Conservation (phyloP, 1,140 invertebrate genomes). For the Orussus abietinus region DNA sequence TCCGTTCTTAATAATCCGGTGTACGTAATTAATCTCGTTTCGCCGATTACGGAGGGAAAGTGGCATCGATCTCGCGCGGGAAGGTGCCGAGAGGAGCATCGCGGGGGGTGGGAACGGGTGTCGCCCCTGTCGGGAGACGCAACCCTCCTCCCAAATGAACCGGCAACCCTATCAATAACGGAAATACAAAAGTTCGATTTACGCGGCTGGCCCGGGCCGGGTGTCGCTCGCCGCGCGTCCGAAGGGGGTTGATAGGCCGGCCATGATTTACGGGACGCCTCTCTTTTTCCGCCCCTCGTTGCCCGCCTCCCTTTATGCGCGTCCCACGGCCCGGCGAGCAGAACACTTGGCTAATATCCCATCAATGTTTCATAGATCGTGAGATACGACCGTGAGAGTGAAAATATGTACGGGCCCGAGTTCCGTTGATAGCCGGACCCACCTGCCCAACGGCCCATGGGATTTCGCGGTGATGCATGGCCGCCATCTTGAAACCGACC, state of each 20-base stretch:
- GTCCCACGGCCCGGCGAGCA: neutral
- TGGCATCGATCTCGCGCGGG: too few relatives aligned
- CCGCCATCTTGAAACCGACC: too few relatives aligned
- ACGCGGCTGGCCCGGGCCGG: constrained; percentile 25
- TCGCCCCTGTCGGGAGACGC: too few relatives aligned
- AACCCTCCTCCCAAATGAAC: too few relatives aligned
- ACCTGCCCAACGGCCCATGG: too few relatives aligned
- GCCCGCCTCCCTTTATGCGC: neutral
- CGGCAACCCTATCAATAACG: constrained; percentile 40
- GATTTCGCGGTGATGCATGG: constrained; percentile 14
- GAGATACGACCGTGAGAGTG: constrained; percentile 14
- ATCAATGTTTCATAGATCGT: constrained; percentile 35
- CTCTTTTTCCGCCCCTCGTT: constrained; percentile 19
- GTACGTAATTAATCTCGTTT: too few relatives aligned
- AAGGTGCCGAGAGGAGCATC: too few relatives aligned
- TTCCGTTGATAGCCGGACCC: too few relatives aligned
- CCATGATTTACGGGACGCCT: constrained; percentile 25
- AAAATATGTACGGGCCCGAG: constrained; percentile 14
- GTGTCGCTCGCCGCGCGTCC: constrained; percentile 11
- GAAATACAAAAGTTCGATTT: constrained; percentile 52
- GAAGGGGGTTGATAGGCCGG: constrained; percentile 24
- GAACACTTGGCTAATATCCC: constrained; percentile 17
- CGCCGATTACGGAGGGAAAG: too few relatives aligned
- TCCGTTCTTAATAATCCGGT: too few relatives aligned
- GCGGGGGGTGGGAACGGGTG: too few relatives aligned